phyloP scores from a whole-genome alignment of 2,797 vertebrate species.

The Smutsia temminckii region DNA sequence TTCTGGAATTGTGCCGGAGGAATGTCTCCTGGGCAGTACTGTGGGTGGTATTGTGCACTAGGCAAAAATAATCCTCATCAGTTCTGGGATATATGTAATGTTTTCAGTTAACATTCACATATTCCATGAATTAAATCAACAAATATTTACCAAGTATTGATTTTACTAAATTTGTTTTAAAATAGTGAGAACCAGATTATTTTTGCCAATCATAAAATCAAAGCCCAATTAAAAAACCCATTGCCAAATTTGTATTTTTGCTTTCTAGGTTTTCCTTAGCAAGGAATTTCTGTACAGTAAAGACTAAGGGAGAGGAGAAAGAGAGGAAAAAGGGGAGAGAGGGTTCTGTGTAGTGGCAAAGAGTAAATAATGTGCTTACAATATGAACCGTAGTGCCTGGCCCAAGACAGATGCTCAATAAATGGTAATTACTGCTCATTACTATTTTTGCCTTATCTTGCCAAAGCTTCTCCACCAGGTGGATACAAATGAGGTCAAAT shows the following conservation, averaged over 20 bases:
- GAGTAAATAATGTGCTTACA: neutral
- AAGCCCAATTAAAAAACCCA: neutral
- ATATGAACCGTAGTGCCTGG: neutral
- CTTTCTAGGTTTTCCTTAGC: conserved; percentile 25
- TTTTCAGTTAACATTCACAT: neutral
- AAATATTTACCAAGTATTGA: neutral
- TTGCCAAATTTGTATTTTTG: neutral
- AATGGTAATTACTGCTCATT: neutral
- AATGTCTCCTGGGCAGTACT: too few species aligned
- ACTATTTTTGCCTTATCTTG: neutral
- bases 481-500: neutral
- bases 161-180: neutral
- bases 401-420: neutral
- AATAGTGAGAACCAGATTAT: neutral
- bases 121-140: conserved; percentile 19
- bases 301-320: neutral
- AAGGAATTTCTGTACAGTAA: neutral
- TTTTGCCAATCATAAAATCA: neutral
- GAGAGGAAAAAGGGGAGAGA: neutral
- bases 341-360: neutral
- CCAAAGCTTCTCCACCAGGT: neutral
- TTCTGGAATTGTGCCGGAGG: too few species aligned
- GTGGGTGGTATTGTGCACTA: too few species aligned
- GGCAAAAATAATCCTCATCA: neutral
- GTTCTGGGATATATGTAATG: neutral